These are phyloP conservation scores for Blennius ocellaris DNA, from an alignment of 2,113 vertebrate species.

Conservation along the genomic window DNA sequence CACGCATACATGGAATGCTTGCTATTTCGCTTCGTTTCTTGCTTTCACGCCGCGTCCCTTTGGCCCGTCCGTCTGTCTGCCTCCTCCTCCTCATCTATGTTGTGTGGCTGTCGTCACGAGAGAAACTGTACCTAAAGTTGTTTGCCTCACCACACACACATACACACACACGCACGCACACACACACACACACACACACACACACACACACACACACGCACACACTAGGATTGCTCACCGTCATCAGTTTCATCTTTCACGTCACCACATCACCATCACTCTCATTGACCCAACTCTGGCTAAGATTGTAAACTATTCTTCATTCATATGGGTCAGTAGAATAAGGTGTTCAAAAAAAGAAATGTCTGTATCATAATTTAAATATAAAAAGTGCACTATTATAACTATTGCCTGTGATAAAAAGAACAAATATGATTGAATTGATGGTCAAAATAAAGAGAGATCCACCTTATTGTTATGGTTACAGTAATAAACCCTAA, in stretches of 20 bases:
- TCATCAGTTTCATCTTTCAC: slow-evolving; percentile 62
- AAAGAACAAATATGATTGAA: slow-evolving; percentile 82
- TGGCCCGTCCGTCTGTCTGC: slow-evolving; percentile 38
- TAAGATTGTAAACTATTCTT: slow-evolving; percentile 85
- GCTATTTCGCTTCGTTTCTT: slow-evolving; percentile 50
- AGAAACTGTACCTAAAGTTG: slow-evolving; percentile 63
- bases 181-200: too few relatives aligned
- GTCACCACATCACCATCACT: slow-evolving; percentile 67
- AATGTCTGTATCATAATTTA: slow-evolving; percentile 86
- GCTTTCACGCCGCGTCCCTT: slow-evolving; percentile 48
- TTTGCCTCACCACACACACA: slow-evolving; percentile 53
- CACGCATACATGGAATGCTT: slow-evolving; percentile 33
- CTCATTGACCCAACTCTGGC: slow-evolving; percentile 80
- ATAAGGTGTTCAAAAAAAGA: slow-evolving; percentile 82
- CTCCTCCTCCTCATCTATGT: slow-evolving; percentile 54
- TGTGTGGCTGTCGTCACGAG: slow-evolving; percentile 59
- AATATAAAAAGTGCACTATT: slow-evolving; percentile 87
- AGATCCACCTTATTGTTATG: slow-evolving; percentile 83
- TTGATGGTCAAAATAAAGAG: slow-evolving; percentile 83
- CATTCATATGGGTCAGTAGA: slow-evolving; percentile 82
- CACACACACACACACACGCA: slow-evolving; percentile 5
- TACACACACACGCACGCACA: slow-evolving; percentile 17
- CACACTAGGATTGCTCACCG: slow-evolving; percentile 68
- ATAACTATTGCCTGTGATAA: slow-evolving; percentile 86
- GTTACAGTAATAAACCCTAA: slow-evolving; percentile 81